phyloP scores from a whole-genome alignment of 2,888 invertebrate genomes.

The Idaea straminata region DNA sequence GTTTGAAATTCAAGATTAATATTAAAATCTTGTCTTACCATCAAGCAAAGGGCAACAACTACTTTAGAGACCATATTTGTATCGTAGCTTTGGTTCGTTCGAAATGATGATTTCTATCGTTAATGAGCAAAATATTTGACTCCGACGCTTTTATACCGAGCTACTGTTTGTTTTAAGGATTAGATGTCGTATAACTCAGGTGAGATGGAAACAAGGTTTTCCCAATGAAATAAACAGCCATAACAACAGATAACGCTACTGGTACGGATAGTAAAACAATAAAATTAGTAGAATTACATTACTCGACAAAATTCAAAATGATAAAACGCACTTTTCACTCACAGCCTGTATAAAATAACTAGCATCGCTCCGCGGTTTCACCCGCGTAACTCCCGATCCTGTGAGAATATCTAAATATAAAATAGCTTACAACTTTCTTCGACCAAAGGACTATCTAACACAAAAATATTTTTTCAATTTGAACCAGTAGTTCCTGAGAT shows the following conservation, averaged over 20 bases:
- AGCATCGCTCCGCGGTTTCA: no score
- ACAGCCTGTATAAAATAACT: no score
- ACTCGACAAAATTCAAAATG: neutral
- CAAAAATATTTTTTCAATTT: no score
- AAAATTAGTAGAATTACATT: neutral
- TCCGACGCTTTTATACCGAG: slow-evolving; percentile 52
- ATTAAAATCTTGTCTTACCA: slow-evolving; percentile 53
- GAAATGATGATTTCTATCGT: slow-evolving; percentile 32
- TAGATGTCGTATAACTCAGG: slow-evolving; percentile 36
- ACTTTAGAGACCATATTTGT: slow-evolving; percentile 62
- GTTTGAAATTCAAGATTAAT: slow-evolving; percentile 3
- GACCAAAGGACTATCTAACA: no score
- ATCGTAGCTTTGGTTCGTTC: slow-evolving; percentile 6
- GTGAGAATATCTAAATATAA: no score
- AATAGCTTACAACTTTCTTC: no score
- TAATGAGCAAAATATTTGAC: slow-evolving; percentile 33
- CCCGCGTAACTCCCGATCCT: no score
- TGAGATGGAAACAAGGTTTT: slow-evolving; percentile 54
- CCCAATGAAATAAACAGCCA: slow-evolving; percentile 48
- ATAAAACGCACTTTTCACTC: no score
- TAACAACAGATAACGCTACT: slow-evolving; percentile 49
- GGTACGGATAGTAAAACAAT: slow-evolving; percentile 36
- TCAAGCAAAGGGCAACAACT: slow-evolving; percentile 49
- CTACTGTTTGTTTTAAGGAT: slow-evolving; percentile 51
- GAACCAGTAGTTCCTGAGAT: no score